Evolutionary conservation across 2,888 invertebrate genomes (phyloP), one percentile per base, ranked within the genome.

Genomic region (Drosophila nigricruria): DNA sequence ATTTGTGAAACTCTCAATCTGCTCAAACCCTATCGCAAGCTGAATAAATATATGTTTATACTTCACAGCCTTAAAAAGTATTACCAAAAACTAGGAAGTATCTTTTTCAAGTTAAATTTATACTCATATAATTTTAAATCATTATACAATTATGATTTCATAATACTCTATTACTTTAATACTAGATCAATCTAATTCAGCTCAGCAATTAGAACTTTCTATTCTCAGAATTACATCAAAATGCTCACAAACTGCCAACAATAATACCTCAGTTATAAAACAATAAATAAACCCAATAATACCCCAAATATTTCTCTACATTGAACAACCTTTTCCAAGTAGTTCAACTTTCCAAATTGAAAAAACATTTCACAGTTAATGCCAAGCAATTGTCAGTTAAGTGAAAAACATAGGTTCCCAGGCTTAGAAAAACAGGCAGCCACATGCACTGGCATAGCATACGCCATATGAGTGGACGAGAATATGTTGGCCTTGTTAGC

Each of bases 401-500:
- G 50, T 20, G 40, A 57, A 77, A 75, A 83, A 72, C 83, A 89
- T 89, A 89, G 83, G 82, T 83, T 83, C 83, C 72, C 83, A 89
- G 84, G 83, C 62, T 70, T 69, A 66, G 64, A 89, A 83, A 83
- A 83, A 77, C 56, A 20, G 49, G n/a, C 54, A 59, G 45, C 12
- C 54, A 59, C 62, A 71, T 56, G 58, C 42, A 25, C 25, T 40
- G 27, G 20, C 18, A 54, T 54, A 77, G 75, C 89, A 89, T 81
- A 88, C 70, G 81, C 58, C 81, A 77, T 79, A 34, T 77, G 74
- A 89, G 62, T 69, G 70, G 84, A 78, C 86, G 80, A 86, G 83
- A 92, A 92, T 92, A 92, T 92, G 92, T 90, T 91, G 90, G 90
- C 91, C 88, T 91, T 90, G 91, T 92, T 91, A 90, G 91, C 76